Percentiles rank a stretch among this genome's conserved stretches.
Conservation (phyloP, 2,888 invertebrate species). For the Drosophila anomalata region DNA sequence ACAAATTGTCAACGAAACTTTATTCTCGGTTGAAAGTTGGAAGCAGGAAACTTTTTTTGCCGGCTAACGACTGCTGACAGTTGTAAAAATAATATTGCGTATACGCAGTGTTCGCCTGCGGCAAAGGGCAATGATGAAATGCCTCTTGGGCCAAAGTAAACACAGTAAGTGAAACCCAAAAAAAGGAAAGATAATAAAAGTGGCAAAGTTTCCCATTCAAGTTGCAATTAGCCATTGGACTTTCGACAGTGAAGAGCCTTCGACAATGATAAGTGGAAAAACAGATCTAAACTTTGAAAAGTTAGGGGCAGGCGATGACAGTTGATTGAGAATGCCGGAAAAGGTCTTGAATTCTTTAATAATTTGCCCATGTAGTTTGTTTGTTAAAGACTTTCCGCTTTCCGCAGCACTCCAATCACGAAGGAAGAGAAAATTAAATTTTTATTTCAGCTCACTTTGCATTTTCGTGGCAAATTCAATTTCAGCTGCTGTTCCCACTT, state of each 20-base stretch:
- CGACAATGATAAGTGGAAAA: slow-evolving; percentile 35
- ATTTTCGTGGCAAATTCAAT: slow-evolving; percentile 45
- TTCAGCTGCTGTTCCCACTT: slow-evolving; percentile 40
- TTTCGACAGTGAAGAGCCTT: slow-evolving; percentile 9
- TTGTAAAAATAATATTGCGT: slow-evolving; percentile 54
- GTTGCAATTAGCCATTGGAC: slow-evolving; percentile 62
- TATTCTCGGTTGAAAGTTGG: slow-evolving; percentile 35
- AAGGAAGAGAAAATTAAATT: slow-evolving; percentile 32
- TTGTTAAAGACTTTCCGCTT: slow-evolving; percentile 3
- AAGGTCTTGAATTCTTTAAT: background rate
- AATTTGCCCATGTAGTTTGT: background rate
- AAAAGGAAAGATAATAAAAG: slow-evolving; percentile 19
- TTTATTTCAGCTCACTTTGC: slow-evolving; percentile 42
- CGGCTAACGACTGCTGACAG: slow-evolving; percentile 47
- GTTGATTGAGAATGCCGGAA: slow-evolving; percentile 22
- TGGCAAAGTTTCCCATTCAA: slow-evolving; percentile 51
- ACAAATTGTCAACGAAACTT: slow-evolving; percentile 76
- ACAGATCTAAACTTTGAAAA: slow-evolving; percentile 24
- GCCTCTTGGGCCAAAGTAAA: slow-evolving; percentile 28
- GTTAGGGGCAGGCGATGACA: slow-evolving; percentile 7
- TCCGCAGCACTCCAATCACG: slow-evolving; percentile 20
- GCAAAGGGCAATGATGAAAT: slow-evolving; percentile 29
- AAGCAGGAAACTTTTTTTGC: slow-evolving; percentile 38
- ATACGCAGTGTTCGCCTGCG: slow-evolving; percentile 39
- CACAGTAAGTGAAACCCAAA: slow-evolving; percentile 38